These are phyloP conservation scores for Gymnothorax reevesii DNA, from an alignment of 2,797 vertebrate genomes.

Conservation along the genomic window DNA sequence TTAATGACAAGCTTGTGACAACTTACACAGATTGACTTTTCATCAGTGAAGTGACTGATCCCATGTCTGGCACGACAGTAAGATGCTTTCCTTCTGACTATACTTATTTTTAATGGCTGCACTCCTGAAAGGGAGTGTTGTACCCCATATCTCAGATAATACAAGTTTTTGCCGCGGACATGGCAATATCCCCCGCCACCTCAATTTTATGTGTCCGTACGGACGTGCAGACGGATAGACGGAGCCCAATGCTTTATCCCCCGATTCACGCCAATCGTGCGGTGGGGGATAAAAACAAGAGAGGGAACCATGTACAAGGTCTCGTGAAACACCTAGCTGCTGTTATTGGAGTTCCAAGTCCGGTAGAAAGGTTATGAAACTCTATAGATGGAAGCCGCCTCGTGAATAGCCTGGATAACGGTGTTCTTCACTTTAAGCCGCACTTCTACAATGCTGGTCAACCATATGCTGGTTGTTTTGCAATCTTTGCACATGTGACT, in stretches of 20 bases:
- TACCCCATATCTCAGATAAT: background rate
- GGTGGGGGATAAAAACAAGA: too few relatives aligned
- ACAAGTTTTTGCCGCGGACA: too few relatives aligned
- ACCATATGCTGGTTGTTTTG: background rate
- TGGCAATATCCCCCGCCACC: too few relatives aligned
- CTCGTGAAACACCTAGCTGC: background rate
- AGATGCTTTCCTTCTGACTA: background rate
- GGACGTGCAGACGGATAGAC: too few relatives aligned
- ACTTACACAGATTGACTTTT: background rate
- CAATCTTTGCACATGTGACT: background rate
- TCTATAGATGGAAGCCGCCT: background rate
- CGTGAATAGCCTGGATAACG: background rate
- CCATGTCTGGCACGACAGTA: background rate
- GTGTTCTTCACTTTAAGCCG: background rate
- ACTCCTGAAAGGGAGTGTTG: background rate
- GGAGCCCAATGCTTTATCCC: too few relatives aligned
- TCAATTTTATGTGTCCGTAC: too few relatives aligned
- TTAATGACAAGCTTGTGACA: background rate
- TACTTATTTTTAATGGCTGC: background rate
- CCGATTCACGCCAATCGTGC: too few relatives aligned
- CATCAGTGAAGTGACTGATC: background rate
- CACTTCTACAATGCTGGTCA: background rate
- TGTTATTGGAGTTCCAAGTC: background rate
- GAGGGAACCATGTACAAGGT: background rate
- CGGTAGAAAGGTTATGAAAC: background rate